Conservation (phyloP, 2,888 invertebrate genomes). For the Heliconius charithonia region DNA sequence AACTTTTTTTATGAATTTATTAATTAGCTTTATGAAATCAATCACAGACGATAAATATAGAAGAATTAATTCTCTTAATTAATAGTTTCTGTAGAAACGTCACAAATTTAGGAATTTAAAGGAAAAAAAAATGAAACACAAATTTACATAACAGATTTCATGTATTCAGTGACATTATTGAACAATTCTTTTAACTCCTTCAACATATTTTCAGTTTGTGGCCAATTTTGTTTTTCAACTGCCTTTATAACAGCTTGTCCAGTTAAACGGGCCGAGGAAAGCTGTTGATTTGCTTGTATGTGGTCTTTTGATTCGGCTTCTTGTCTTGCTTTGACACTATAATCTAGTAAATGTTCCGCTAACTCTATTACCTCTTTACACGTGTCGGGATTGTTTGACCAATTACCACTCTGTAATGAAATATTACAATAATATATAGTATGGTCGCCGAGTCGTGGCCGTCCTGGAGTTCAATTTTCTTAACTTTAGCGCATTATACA, state of each 20-base stretch:
- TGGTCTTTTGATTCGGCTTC: constrained; percentile 76
- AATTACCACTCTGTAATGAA: constrained; percentile 69
- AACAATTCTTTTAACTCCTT: constrained; percentile 64
- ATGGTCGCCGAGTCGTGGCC: background rate
- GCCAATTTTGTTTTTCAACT: constrained; percentile 75
- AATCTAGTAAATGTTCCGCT: constrained; percentile 83
- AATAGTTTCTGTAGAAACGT: too few relatives aligned
- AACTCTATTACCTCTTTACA: constrained; percentile 86
- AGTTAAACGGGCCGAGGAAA: constrained; percentile 84
- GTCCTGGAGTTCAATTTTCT: background rate
- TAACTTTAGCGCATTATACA: background rate
- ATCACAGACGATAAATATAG: too few relatives aligned
- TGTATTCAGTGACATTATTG: constrained; percentile 70
- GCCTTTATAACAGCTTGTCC: constrained; percentile 83
- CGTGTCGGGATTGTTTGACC: constrained; percentile 83
- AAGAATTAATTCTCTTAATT: too few relatives aligned
- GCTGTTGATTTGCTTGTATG: constrained; percentile 80
- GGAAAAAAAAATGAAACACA: constrained; percentile 49
- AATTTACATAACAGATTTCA: constrained; percentile 70
- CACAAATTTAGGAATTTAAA: too few relatives aligned
- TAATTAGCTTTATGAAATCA: too few relatives aligned
- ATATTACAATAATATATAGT: background rate
- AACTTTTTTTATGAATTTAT: too few relatives aligned
- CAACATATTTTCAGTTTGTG: constrained; percentile 65
- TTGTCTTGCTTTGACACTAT: constrained; percentile 81